Evolutionary conservation across 2,888 invertebrate genomes (phyloP).

Genomic region (Drosophila quasianomalipes): DNA sequence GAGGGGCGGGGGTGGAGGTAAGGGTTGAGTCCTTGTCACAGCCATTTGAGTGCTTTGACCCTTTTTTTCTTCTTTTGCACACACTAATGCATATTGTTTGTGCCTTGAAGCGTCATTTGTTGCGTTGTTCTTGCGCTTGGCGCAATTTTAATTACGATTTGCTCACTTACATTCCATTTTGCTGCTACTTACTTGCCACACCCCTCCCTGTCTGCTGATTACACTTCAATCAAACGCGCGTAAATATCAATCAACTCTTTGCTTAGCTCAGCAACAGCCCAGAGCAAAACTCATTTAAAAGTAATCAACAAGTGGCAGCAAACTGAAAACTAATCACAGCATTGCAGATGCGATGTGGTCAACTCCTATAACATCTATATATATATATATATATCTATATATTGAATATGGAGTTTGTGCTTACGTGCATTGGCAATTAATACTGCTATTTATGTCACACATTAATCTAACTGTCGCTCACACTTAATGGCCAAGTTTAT

Average conservation of each 20-base stretch:
- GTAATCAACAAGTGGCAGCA: slow-evolving; percentile 75
- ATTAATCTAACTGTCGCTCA: neutral
- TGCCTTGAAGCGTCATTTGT: slow-evolving; percentile 70
- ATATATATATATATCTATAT: neutral
- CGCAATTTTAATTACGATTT: slow-evolving; percentile 79
- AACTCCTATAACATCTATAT: neutral
- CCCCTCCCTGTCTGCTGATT: slow-evolving; percentile 64
- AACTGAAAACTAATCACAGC: slow-evolving; percentile 51
- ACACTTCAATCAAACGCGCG: slow-evolving; percentile 79
- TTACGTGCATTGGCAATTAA: neutral
- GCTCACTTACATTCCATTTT: slow-evolving; percentile 77
- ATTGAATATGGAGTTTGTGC: neutral
- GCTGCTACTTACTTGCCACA: slow-evolving; percentile 49
- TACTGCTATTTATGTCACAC: neutral
- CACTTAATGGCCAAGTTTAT: neutral
- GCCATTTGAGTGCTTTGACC: slow-evolving; percentile 66
- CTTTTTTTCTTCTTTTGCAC: slow-evolving; percentile 18
- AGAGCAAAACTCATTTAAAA: slow-evolving; percentile 77
- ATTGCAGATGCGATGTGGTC: slow-evolving; percentile 18
- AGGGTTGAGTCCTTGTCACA: slow-evolving; percentile 35
- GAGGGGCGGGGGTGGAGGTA: neutral
- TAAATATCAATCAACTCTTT: slow-evolving; percentile 75
- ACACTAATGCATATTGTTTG: slow-evolving; percentile 75
- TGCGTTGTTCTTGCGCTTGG: slow-evolving; percentile 56
- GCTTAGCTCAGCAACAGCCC: neutral